Conservation (phyloP, 2,113 vertebrate genomes). For the Sarotherodon lohbergeri region DNA sequence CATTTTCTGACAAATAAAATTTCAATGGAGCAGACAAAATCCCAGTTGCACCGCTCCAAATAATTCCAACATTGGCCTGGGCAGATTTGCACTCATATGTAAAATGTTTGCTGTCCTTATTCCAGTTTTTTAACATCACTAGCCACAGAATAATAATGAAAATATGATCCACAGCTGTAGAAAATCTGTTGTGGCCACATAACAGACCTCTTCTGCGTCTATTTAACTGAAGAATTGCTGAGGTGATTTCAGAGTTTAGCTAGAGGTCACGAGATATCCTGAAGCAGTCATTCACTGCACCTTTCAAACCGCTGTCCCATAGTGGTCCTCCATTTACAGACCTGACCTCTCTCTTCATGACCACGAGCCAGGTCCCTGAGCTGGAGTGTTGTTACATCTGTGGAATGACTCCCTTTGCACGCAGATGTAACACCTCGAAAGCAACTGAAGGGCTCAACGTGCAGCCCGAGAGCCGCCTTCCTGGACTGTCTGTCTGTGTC, state of each 20-base stretch:
- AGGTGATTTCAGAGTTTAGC: background rate
- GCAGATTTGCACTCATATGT: background rate
- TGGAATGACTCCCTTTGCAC: background rate
- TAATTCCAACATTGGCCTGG: background rate
- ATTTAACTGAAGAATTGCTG: background rate
- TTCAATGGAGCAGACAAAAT: background rate
- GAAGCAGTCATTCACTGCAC: background rate
- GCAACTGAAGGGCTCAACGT: slow-evolving; percentile 5
- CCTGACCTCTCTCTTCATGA: background rate
- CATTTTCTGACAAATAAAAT: background rate
- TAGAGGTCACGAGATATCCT: background rate
- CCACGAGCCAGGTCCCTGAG: background rate
- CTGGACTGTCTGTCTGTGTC: background rate
- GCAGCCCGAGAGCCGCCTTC: background rate
- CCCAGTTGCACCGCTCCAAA: background rate
- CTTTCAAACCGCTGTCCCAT: slow-evolving; percentile 9
- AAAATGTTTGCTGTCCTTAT: background rate
- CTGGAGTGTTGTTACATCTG: slow-evolving; percentile 11
- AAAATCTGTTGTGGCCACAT: background rate
- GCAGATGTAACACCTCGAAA: slow-evolving; percentile 4
- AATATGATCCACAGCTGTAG: background rate
- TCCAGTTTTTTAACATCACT: background rate
- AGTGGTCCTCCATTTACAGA: slow-evolving; percentile 13
- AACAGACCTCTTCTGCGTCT: background rate
- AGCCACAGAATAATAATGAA: background rate